A percentile compares a stretch with the other conserved stretches of the same genome.
Conservation (phyloP, 1,140 invertebrate genomes). For the Aleiodes sp. region DNA sequence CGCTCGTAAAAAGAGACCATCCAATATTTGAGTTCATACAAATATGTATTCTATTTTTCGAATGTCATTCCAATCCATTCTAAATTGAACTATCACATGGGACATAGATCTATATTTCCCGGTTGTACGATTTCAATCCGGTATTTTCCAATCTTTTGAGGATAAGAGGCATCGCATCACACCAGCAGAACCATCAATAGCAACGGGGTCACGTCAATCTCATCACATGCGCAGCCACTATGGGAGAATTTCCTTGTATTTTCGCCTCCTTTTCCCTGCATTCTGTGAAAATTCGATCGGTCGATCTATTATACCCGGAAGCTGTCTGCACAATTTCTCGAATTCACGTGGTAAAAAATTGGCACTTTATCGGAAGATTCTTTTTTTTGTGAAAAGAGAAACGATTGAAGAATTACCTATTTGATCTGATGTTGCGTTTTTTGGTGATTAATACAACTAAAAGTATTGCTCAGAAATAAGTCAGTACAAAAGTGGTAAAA, state of each 20-base stretch:
- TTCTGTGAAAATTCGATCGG: conserved; percentile 23
- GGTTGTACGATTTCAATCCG: conserved; percentile 8
- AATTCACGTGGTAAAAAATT: conserved; percentile 8
- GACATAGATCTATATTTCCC: neutral
- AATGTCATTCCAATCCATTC: neutral
- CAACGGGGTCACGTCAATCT: conserved; percentile 55
- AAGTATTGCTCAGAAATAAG: too few species aligned
- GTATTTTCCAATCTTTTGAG: conserved; percentile 7
- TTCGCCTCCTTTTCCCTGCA: neutral
- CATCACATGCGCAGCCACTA: conserved; percentile 17
- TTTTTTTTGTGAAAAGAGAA: neutral
- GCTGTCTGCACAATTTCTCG: conserved; percentile 11
- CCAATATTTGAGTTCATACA: neutral
- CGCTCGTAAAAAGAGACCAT: neutral
- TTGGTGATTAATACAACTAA: too few species aligned
- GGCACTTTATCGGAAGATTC: conserved; percentile 5
- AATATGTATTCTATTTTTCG: neutral
- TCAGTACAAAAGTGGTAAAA: too few species aligned
- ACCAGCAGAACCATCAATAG: conserved; percentile 11
- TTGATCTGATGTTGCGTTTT: too few species aligned
- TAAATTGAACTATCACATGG: conserved; percentile 4
- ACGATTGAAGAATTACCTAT: neutral
- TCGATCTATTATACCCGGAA: conserved; percentile 18
- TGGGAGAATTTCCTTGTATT: conserved; percentile 39
- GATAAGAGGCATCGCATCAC: neutral